Base-by-base conservation (phyloP, 2,113 vertebrate genomes). In the Polypterus bichir region DNA sequence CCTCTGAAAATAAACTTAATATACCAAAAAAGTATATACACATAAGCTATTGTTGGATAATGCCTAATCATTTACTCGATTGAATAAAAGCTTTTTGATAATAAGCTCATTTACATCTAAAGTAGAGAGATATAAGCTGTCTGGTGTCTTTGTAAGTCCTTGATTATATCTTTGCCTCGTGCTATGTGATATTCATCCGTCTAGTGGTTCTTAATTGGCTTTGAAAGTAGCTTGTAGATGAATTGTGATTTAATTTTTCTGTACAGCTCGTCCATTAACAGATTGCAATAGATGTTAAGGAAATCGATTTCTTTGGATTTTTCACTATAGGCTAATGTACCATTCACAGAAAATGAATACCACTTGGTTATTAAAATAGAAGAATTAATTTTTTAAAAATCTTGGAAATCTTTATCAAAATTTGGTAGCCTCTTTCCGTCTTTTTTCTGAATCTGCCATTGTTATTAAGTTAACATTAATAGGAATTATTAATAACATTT, bases 231-330 rank as follows among this genome's bases (percentile, higher is more conserved):
- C 68, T 4, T 77, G 71, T 69, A 73, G 75, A 62, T 59, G 64
- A 60, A 71, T 74, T 65, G 65, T 80, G 77, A 80, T 78, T 79
- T 76, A 79, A 79, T 78, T 70, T 75, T 62, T 78, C 66, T 61
- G 67, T 67, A 62, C 64, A 68, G 68, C 68, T 65, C 62, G 75
- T 70, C 75, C 64, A 70, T 70, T 69, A 71, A 70, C 74, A 75
- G 67, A 66, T 71, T 69, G 63, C 69, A 69, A 71, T 65, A 70
- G 74, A 75, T 57, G 68, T 78, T 76, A 69, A 64, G 67, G 51
- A 52, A 3, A 52, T 52, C 51, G 7, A 70, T 72, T 73, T 73
- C 75, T 75, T 54, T 68, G 63, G 64, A 71, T 71, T 67, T 71
- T 67, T 62, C 68, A 63, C 67, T 69, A 68, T 68, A 73, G 68